phyloP scores from a whole-genome alignment of 1,140 invertebrate genomes.

The Aricia agestis region DNA sequence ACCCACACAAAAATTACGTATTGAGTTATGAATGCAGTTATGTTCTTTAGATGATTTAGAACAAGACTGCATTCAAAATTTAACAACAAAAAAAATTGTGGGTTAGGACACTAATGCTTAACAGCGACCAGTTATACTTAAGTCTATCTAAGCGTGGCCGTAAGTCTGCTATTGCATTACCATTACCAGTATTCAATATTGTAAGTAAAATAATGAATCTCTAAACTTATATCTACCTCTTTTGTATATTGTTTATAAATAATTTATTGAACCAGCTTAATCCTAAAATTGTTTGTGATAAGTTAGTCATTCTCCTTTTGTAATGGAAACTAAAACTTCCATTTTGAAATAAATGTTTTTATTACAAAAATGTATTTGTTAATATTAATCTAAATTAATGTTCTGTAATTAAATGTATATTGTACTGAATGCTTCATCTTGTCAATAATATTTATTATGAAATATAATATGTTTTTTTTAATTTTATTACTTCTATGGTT shows the following conservation, averaged over 20 bases:
- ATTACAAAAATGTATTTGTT: constrained; percentile 18
- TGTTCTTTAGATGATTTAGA: too few relatives aligned
- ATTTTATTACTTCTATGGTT: constrained; percentile 20
- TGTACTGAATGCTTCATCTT: constrained; percentile 70
- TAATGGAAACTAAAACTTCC: background rate
- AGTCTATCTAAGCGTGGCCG: constrained; percentile 4
- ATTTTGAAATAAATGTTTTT: constrained; percentile 21
- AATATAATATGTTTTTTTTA: constrained; percentile 35
- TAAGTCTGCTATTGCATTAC: constrained; percentile 44
- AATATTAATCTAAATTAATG: constrained; percentile 10
- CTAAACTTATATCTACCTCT: constrained; percentile 70
- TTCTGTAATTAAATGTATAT: constrained; percentile 40
- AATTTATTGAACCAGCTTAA: constrained; percentile 60
- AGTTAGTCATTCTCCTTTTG: constrained; percentile 28
- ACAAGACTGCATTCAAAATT: too few relatives aligned
- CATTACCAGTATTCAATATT: constrained; percentile 69
- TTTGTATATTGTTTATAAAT: constrained; percentile 55
- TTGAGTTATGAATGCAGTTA: too few relatives aligned
- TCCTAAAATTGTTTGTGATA: constrained; percentile 38
- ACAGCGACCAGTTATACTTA: too few relatives aligned
- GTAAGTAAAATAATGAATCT: constrained; percentile 63
- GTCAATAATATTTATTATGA: constrained; percentile 73
- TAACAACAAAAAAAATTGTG: too few relatives aligned
- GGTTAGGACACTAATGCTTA: too few relatives aligned
- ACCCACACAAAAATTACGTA: too few relatives aligned